phyloP scores from a whole-genome alignment of 2,113 vertebrate species.

The Podarcis muralis region DNA sequence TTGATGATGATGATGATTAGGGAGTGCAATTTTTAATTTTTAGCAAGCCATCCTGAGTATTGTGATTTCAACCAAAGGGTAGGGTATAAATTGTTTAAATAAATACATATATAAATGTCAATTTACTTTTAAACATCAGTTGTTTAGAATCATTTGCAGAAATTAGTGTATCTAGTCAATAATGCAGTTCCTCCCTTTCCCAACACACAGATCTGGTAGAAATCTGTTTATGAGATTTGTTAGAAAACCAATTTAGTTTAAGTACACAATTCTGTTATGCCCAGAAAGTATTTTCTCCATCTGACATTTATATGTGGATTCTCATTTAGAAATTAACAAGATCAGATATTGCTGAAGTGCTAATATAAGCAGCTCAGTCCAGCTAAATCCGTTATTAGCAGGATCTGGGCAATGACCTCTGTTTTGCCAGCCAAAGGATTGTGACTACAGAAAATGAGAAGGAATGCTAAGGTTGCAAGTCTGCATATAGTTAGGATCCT shows the following conservation, averaged over 20 bases:
- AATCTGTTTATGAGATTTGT: background rate
- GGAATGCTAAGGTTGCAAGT: background rate
- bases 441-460: conserved; percentile 29
- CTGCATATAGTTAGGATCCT: background rate
- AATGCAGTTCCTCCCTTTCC: too few species aligned
- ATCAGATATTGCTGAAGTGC: conserved; percentile 54
- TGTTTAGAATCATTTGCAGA: background rate
- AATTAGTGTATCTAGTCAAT: background rate
- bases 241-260: conserved; percentile 16
- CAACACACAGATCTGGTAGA: background rate
- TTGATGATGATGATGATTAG: background rate
- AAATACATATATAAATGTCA: conserved; percentile 28
- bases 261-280: background rate
- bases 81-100: conserved; percentile 26
- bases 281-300: conserved; percentile 8
- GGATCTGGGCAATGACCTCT: conserved; percentile 44
- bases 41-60: background rate
- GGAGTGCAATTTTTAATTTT: background rate
- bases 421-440: conserved; percentile 21
- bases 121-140: background rate
- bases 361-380: conserved; percentile 57
- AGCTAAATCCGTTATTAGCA: conserved; percentile 55
- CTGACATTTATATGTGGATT: conserved; percentile 18
- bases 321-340: conserved; percentile 56
- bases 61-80: background rate